Percentiles rank a stretch among this genome's conserved stretches.
These are phyloP conservation scores for Malacoraja senta DNA, from an alignment of 2,797 vertebrate genomes.

Conservation along the genomic window DNA sequence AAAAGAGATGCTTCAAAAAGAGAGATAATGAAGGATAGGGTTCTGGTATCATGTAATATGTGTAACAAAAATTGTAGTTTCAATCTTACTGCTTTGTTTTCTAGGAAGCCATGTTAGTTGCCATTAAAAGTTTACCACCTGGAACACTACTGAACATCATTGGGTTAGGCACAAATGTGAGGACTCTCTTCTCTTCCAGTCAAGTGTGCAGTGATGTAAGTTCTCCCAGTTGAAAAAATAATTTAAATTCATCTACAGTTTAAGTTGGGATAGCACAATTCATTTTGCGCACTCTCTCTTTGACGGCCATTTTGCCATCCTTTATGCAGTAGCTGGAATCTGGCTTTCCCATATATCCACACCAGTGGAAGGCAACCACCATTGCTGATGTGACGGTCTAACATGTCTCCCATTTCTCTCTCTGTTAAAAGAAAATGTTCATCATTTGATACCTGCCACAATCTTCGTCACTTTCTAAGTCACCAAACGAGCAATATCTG, in stretches of 20 bases:
- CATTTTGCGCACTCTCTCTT: neutral
- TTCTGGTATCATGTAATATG: no score
- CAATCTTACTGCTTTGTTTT: neutral
- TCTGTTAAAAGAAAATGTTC: neutral
- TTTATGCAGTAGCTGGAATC: neutral
- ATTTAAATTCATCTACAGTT: neutral
- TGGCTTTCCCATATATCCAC: neutral
- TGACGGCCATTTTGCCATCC: neutral
- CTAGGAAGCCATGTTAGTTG: slow-evolving; percentile 83
- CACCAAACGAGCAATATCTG: neutral
- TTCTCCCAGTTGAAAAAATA: slow-evolving; percentile 36
- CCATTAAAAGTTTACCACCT: slow-evolving; percentile 81
- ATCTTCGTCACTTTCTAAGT: neutral
- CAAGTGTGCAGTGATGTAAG: slow-evolving; percentile 80
- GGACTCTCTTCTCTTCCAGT: slow-evolving; percentile 76
- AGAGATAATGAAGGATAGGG: neutral
- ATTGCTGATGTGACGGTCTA: neutral
- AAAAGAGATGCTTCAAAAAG: neutral
- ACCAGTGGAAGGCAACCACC: neutral
- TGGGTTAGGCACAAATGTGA: slow-evolving; percentile 63
- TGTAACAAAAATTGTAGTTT: neutral
- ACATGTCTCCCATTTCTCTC: neutral
- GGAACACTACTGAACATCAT: slow-evolving; percentile 78
- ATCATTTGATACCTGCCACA: neutral
- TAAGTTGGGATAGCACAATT: neutral